These are phyloP conservation scores for Drosophila quinaria DNA, from an alignment of 2,888 invertebrate species.

Conservation along the genomic window DNA sequence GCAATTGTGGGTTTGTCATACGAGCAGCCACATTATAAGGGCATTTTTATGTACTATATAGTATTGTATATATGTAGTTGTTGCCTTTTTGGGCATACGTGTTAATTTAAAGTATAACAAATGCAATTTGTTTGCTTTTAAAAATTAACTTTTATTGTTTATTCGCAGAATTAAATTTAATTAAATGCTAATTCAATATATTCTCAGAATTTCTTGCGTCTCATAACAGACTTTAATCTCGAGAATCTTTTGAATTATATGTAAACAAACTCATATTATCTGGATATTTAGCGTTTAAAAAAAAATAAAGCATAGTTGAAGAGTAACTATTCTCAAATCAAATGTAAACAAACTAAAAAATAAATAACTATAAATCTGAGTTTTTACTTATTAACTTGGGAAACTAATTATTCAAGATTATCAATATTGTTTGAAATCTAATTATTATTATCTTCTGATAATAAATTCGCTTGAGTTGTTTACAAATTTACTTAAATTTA, in stretches of 20 bases:
- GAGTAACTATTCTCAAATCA: no score
- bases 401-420: no score
- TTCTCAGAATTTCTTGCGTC: not conserved
- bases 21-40: not conserved
- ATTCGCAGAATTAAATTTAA: slow-evolving; percentile 2
- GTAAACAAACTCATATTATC: not conserved
- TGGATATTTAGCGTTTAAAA: not conserved
- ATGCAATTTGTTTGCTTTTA: not conserved
- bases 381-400: no score
- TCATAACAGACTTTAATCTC: no score
- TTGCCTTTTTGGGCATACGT: not conserved
- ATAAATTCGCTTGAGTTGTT: no score
- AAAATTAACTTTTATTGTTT: not conserved
- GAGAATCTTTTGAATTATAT: not conserved
- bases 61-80: not conserved
- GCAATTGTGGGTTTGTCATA: slow-evolving; percentile 13
- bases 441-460: not conserved
- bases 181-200: not conserved
- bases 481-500: no score
- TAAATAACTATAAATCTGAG: no score
- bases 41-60: not conserved
- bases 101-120: not conserved
- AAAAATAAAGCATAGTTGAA: no score
- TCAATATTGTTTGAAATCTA: no score
- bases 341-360: no score